Evolutionary conservation across 2,888 invertebrate species (phyloP), one percentile per base, ranked within the genome.

Genomic region (Eristalis arbustorum): DNA sequence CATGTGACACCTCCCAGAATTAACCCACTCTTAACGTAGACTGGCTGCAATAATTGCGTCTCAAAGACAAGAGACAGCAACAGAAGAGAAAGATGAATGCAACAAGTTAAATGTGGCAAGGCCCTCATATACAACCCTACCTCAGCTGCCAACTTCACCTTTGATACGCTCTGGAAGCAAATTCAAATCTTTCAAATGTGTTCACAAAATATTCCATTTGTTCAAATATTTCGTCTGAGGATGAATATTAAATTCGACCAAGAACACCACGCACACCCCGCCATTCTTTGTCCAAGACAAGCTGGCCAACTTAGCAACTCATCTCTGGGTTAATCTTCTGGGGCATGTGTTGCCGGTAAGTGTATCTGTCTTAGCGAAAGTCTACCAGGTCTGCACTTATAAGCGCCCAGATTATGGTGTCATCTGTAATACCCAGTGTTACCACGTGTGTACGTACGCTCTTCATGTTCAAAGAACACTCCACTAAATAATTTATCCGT

Each of bases 401-500:
- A 67, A 85, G 59, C 61, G 31, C 56, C 23, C 66, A 82, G 85
- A 82, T 85, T 87, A 87, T 63, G 64, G 63, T 72, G 78, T 83
- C 87, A 87, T 82, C 74, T 61, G 57, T 69, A 49, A 77, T 74
- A 78, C 71, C 62, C 61, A 49, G 49, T 18, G n/a, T 18, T 61
- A 23, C 13, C 14, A 40, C 56, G 49, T 49, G 49, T 6, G 75
- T 67, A 3, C 37, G 10, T 37, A 83, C 61, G 59, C 62, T 28
- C 67, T 77, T 69, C 59, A 67, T 62, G 74, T 67, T 75, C 63
- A 66, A 78, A n/a, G 1, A 49, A 6, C 63, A 64, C 63, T 63
- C 49, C 71, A 64, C 63, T 87, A 62, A 87, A 83, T 87, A 73
- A 87, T 83, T 75, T 75, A 87, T 75, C 71, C 75, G 64, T 69